Evolutionary conservation across 2,888 invertebrate genomes (phyloP).

Genomic region (Ecdyonurus torrentis): DNA sequence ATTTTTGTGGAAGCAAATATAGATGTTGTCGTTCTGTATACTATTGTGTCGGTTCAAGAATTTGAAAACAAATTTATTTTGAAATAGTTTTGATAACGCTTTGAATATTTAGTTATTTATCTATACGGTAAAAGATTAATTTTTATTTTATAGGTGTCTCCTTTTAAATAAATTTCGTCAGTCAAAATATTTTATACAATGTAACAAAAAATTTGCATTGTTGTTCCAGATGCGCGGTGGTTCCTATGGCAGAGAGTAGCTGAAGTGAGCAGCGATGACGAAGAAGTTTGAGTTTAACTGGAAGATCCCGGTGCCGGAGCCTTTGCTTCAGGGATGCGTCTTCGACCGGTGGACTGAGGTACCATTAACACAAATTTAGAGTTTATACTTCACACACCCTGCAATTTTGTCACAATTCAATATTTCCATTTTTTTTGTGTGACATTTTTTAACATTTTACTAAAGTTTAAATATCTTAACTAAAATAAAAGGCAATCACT

Average conservation of each 20-base stretch:
- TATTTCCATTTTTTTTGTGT: not conserved
- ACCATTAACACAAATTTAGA: constrained; percentile 8
- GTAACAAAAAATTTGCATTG: too few species aligned
- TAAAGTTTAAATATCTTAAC: not conserved
- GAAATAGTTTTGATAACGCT: too few species aligned
- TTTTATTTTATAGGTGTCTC: too few species aligned
- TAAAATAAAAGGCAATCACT: not conserved
- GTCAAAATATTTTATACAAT: too few species aligned
- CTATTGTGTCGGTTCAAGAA: too few species aligned
- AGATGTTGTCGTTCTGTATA: too few species aligned
- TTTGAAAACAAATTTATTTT: too few species aligned
- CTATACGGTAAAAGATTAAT: too few species aligned
- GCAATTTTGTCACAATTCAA: not conserved
- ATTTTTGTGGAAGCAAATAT: too few species aligned
- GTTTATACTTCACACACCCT: not conserved
- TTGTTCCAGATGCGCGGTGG: not conserved
- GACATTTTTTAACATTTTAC: not conserved
- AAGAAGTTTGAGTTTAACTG: constrained; percentile 98
- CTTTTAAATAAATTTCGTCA: too few species aligned
- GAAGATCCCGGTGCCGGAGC: constrained; percentile 86
- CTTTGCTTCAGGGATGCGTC: constrained; percentile 63
- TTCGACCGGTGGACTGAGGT: constrained; percentile 97
- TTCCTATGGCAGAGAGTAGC: not conserved
- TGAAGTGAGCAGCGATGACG: constrained; percentile 47
- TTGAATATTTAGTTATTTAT: too few species aligned